These are phyloP conservation scores for Lordiphosa clarofinis DNA, from an alignment of 1,140 invertebrate genomes.

Conservation along the genomic window DNA sequence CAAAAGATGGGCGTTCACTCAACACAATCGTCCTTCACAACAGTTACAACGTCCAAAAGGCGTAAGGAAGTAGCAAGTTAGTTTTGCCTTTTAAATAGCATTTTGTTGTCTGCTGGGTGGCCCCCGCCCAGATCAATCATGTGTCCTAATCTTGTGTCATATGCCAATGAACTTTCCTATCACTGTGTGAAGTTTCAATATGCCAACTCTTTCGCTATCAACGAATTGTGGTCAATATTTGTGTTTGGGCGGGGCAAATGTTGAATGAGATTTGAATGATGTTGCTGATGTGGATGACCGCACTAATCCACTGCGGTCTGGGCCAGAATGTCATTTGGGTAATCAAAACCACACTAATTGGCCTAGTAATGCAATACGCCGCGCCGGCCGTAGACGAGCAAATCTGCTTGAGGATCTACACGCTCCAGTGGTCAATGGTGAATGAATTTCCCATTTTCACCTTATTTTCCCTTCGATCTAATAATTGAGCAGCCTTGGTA, in stretches of 20 bases:
- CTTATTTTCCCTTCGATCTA: constrained; percentile 38
- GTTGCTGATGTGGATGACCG: too few species aligned
- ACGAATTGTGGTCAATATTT: too few species aligned
- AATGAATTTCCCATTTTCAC: constrained; percentile 28
- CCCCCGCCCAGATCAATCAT: constrained; percentile 6
- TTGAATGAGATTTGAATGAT: too few species aligned
- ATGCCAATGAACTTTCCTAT: too few species aligned
- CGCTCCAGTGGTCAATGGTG: constrained; percentile 33
- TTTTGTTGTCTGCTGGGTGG: constrained; percentile 47
- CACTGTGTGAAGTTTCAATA: too few species aligned
- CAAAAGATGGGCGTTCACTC: constrained; percentile 48
- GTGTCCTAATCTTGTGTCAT: not conserved
- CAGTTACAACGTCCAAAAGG: constrained; percentile 36
- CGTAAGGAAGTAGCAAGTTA: constrained; percentile 75
- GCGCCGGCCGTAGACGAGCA: constrained; percentile 3
- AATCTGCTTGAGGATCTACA: constrained; percentile 4
- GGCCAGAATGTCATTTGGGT: constrained; percentile 43
- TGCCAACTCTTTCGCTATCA: too few species aligned
- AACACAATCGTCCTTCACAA: constrained; percentile 36
- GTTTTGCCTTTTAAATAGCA: constrained; percentile 64
- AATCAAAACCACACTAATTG: constrained; percentile 70
- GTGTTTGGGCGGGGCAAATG: too few species aligned
- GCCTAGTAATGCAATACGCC: constrained; percentile 61
- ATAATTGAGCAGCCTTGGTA: constrained; percentile 64
- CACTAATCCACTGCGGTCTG: not conserved